Percentiles rank a stretch among this genome's conserved stretches.
Conservation (phyloP, 2,888 invertebrate species). For the Platycnemis pennipes region DNA sequence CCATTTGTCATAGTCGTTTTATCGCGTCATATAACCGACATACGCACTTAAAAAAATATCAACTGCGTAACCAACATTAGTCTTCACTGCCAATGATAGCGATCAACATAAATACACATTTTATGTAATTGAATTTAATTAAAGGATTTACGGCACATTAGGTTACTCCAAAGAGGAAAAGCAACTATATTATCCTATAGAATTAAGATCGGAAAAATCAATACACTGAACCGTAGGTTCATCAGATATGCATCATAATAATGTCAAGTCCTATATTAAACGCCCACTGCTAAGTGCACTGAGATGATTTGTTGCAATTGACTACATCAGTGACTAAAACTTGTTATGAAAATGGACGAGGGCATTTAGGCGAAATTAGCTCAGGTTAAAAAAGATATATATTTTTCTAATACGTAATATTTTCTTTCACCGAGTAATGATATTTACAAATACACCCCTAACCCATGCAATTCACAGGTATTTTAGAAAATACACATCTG, state of each 20-base stretch:
- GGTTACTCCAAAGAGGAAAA: background rate
- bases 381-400: no score
- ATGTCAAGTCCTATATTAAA: background rate
- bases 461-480: no score
- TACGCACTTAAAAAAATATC: background rate
- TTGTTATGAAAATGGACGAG: background rate
- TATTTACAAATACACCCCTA: no score
- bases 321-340: background rate
- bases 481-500: no score
- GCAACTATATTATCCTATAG: background rate
- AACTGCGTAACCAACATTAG: background rate
- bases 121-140: background rate
- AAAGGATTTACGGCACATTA: background rate
- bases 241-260: background rate
- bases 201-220: background rate
- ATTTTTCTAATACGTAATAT: no score
- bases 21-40: background rate
- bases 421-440: no score
- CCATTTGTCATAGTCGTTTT: background rate
- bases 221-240: background rate
- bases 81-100: background rate
- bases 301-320: background rate
- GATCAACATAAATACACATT: background rate
- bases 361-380: background rate
- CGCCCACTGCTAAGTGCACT: background rate